Evolutionary conservation across 2,888 invertebrate species (phyloP), one percentile per base, ranked within the genome.

Genomic region (Zaprionus bogoriensis): DNA sequence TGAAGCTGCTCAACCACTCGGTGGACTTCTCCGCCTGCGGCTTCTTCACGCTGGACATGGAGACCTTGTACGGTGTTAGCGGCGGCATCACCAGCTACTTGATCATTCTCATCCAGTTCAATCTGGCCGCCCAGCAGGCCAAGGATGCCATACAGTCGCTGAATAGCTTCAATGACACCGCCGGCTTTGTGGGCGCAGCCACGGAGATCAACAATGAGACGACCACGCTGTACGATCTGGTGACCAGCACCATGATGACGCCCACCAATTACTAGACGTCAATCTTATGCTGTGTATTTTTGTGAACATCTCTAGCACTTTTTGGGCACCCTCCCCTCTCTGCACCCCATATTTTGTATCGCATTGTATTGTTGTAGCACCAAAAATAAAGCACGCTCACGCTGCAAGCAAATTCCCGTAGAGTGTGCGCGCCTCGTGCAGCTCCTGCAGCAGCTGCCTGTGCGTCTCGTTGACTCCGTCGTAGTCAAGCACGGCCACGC

Each of bases 401-500:
- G 12, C 12, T 46, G 62, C 57, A 59, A 63, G 71, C 17, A 71
- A 30, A 0, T 46, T 44, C 30, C 69, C 81, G 44, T 86, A 86
- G 3, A 66, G 69, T 4, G 1, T 9, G 2, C 80, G 74, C 12
- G 89, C 85, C 5, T 60, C 44, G 4, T 68, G 39, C 4, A 90
- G 46, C 25, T 63, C 75, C 4, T 66, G 57, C 0, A 90, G 20
- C 2, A 91, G 39, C 30, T 87, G 59, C 6, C 67, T 53, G 46
- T 76, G 89, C 4, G 60, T 77, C 4, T 87, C 93, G 88, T 94
- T 93, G 19, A 92, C 92, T 3, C 94, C 94, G 85, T 94, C 93
- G 77, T 92, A 93, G 87, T 93, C 93, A 66, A 94, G 90, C 42
- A 95, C 90, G 9, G 93, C 94, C 32, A 94, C 91, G 63, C 93